Evolutionary conservation across 2,888 invertebrate genomes (phyloP).

Genomic region (Bedellia somnulentella): DNA sequence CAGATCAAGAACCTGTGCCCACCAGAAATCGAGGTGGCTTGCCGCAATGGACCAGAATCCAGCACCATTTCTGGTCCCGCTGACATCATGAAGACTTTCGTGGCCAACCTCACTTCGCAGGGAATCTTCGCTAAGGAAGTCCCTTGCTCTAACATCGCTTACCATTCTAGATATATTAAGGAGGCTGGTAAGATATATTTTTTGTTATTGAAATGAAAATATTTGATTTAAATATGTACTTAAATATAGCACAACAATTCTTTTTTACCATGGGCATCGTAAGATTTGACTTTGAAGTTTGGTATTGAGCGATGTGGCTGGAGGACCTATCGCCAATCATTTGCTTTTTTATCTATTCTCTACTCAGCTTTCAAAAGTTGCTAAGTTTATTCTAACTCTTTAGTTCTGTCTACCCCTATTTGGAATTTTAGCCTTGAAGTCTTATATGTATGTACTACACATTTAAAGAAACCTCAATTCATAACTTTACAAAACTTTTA

Average conservation of each 20-base stretch:
- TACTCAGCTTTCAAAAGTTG: too few relatives aligned
- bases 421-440: too few relatives aligned
- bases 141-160: constrained; percentile 85
- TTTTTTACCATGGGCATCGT: neutral
- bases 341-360: too few relatives aligned
- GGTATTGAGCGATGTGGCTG: too few relatives aligned
- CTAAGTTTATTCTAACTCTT: too few relatives aligned
- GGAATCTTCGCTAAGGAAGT: constrained; percentile 83
- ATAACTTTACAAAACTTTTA: too few relatives aligned
- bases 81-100: constrained; percentile 66
- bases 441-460: too few relatives aligned
- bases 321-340: too few relatives aligned
- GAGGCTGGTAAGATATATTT: constrained; percentile 46
- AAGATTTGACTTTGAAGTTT: too few relatives aligned
- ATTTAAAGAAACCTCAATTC: too few relatives aligned
- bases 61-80: constrained; percentile 90
- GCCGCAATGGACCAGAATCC: constrained; percentile 84
- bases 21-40: constrained; percentile 79
- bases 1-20: constrained; percentile 69
- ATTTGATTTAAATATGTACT: neutral
- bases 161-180: constrained; percentile 83
- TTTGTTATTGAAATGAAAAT: neutral
- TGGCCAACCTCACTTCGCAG: constrained; percentile 66
- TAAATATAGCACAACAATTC: too few relatives aligned
- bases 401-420: too few relatives aligned